Evolutionary conservation across 1,140 invertebrate genomes (phyloP).

Genomic region (Drosophila littoralis): DNA sequence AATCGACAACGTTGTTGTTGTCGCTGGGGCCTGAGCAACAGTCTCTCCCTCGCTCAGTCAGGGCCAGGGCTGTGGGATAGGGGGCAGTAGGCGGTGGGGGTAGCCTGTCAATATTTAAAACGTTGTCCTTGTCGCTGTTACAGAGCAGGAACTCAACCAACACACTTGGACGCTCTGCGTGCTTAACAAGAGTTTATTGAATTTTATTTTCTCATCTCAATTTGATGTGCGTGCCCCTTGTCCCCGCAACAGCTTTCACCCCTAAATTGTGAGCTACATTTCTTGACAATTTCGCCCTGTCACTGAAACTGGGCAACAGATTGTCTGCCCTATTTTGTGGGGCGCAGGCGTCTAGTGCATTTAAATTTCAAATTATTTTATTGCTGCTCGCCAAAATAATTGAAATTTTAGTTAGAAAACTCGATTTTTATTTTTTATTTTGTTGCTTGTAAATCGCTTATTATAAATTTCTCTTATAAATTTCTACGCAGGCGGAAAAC

Average conservation of each 20-base stretch:
- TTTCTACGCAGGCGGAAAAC: slow-evolving; percentile 63
- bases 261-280: slow-evolving; percentile 1
- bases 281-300: slow-evolving; percentile 17
- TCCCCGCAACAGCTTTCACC: not conserved
- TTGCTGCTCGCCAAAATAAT: slow-evolving; percentile 66
- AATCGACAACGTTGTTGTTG: slow-evolving; percentile 56
- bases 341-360: slow-evolving; percentile 50
- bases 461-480: slow-evolving; percentile 67
- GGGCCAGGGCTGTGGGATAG: not conserved
- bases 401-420: slow-evolving; percentile 80
- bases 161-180: slow-evolving; percentile 51
- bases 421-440: slow-evolving; percentile 53
- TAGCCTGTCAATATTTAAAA: slow-evolving; percentile 80
- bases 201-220: slow-evolving; percentile 83
- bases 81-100: not conserved
- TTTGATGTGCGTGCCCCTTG: slow-evolving; percentile 69
- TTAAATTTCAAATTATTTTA: slow-evolving; percentile 82
- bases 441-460: slow-evolving; percentile 77
- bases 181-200: slow-evolving; percentile 83
- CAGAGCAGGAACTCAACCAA: slow-evolving; percentile 33
- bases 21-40: slow-evolving; percentile 9
- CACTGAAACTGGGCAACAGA: slow-evolving; percentile 62
- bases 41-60: slow-evolving; percentile 5
- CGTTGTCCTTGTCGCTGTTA: slow-evolving; percentile 70
- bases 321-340: slow-evolving; percentile 58